A percentile compares a stretch with the other conserved stretches of the same genome.
Evolutionary conservation across 1,140 invertebrate species (phyloP).

Genomic region (Drosophila jambulina): DNA sequence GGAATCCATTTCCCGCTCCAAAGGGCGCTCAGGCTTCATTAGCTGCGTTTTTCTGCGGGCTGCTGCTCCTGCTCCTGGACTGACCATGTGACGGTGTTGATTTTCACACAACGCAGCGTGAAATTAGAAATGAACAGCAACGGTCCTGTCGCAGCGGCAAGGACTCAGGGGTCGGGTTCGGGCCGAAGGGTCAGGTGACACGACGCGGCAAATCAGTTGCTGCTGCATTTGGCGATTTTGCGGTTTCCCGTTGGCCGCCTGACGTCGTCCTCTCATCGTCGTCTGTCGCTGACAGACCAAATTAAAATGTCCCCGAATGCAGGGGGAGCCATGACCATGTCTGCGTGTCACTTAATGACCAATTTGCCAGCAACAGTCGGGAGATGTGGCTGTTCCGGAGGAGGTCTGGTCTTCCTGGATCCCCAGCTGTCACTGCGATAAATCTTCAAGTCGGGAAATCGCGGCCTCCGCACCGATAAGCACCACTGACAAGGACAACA

Average conservation of each 20-base stretch:
- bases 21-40: slow-evolving; percentile 63
- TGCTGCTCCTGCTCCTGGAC: neutral
- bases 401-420: neutral
- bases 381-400: neutral
- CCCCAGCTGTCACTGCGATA: slow-evolving; percentile 43
- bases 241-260: slow-evolving; percentile 40
- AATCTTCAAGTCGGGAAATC: slow-evolving; percentile 44
- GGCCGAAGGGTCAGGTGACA: slow-evolving; percentile 57
- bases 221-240: slow-evolving; percentile 47
- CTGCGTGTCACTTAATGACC: slow-evolving; percentile 75
- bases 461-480: slow-evolving; percentile 29
- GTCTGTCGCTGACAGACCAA: slow-evolving; percentile 80
- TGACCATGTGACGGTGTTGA: slow-evolving; percentile 70
- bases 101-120: slow-evolving; percentile 81
- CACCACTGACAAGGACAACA: slow-evolving; percentile 40
- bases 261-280: slow-evolving; percentile 32
- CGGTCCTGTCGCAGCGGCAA: slow-evolving; percentile 43
- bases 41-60: slow-evolving; percentile 79
- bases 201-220: slow-evolving; percentile 68
- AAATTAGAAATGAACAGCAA: slow-evolving; percentile 81
- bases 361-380: slow-evolving; percentile 59
- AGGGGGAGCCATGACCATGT: slow-evolving; percentile 6
- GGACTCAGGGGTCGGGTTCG: neutral
- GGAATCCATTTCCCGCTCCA: slow-evolving; percentile 20
- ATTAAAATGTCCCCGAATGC: slow-evolving; percentile 74